Evolutionary conservation across 2,797 vertebrate species (phyloP).

Genomic region (Allochrocebus solatus): DNA sequence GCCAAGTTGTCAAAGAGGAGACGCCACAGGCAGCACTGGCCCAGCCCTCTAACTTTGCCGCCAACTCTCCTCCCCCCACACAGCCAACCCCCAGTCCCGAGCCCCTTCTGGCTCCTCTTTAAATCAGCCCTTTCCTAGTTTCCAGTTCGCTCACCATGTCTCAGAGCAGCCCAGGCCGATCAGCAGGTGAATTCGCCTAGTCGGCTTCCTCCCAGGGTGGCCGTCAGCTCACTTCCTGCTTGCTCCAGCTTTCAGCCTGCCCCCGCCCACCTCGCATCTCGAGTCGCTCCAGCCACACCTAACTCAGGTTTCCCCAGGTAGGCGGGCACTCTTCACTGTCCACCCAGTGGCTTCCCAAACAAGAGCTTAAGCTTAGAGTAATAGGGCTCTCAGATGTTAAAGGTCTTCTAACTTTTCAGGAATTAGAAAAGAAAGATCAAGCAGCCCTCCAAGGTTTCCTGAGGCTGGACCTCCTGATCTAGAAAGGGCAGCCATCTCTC

Average conservation of each 20-base stretch:
- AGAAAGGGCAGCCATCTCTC: neutral
- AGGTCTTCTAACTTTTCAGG: neutral
- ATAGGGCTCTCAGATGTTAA: neutral
- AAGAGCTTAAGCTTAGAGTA: constrained; percentile 27
- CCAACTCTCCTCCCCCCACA: neutral
- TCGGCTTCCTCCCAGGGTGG: constrained; percentile 46
- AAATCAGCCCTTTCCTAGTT: neutral
- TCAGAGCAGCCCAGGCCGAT: constrained; percentile 21
- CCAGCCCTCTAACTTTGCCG: neutral
- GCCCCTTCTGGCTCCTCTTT: neutral
- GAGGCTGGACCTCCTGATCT: neutral
- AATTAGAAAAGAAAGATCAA: neutral
- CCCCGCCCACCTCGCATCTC: constrained; percentile 36
- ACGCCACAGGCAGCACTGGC: neutral
- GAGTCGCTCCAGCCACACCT: constrained; percentile 54
- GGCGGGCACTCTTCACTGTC: neutral
- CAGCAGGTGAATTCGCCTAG: neutral
- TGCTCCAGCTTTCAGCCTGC: constrained; percentile 63
- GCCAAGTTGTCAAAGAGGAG: constrained; percentile 17
- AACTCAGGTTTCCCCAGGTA: constrained; percentile 66
- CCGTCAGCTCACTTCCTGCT: constrained; percentile 74
- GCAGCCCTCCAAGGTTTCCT: neutral
- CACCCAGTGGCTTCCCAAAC: neutral
- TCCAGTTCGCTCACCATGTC: constrained; percentile 69
- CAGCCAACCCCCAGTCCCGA: neutral